Conservation (phyloP, 2,797 vertebrate species). For the Chromis chromis region DNA sequence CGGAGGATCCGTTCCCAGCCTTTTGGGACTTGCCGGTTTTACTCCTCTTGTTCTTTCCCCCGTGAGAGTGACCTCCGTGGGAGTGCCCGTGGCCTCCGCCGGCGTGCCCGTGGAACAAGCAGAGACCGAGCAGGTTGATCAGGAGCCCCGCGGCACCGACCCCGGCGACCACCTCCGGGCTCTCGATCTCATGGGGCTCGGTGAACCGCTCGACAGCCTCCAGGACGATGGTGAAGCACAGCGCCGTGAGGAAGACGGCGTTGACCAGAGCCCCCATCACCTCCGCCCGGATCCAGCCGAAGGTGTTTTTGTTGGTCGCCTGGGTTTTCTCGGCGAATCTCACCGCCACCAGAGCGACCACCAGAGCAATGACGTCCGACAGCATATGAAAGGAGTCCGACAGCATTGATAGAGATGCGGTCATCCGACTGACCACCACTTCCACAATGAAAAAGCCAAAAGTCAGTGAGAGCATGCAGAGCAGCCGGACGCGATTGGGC, state of each 20-base stretch:
- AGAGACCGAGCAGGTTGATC: conserved; percentile 93
- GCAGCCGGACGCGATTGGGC: conserved; percentile 89
- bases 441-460: conserved; percentile 96
- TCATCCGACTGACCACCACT: conserved; percentile 94
- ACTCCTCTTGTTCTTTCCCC: conserved; percentile 77
- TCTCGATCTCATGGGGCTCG: conserved; percentile 92
- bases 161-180: conserved; percentile 88
- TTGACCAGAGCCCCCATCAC: conserved; percentile 99
- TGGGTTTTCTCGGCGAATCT: conserved; percentile 94
- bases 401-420: conserved; percentile 95
- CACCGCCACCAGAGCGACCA: conserved; percentile 95
- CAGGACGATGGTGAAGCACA: conserved; percentile 97
- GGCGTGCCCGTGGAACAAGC: conserved; percentile 94
- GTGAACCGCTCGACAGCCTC: conserved; percentile 96
- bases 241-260: conserved; percentile 96
- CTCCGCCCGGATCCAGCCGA: conserved; percentile 98
- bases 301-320: conserved; percentile 95
- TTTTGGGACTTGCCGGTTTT: conserved; percentile 77
- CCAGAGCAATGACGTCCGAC: conserved; percentile 95
- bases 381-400: conserved; percentile 99
- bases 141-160: conserved; percentile 92
- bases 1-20: conserved; percentile 74
- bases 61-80: conserved; percentile 84
- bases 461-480: conserved; percentile 95
- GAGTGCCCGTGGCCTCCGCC: conserved; percentile 87